Percentiles rank a stretch among this genome's conserved stretches.
phyloP scores from a whole-genome alignment of 2,113 vertebrate species.

The Pterophyllum scalare region DNA sequence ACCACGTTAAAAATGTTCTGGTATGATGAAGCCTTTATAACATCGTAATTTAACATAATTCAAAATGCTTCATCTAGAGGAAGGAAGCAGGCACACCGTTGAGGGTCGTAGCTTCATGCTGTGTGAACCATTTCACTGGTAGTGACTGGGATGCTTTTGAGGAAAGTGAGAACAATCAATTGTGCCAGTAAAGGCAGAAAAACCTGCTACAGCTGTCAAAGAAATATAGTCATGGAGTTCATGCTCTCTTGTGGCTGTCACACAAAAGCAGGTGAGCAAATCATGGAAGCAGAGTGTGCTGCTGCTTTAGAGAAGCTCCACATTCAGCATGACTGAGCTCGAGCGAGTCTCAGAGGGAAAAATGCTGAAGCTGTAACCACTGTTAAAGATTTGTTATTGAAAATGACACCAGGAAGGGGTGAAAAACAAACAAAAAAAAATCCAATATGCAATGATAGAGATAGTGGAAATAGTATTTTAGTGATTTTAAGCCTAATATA shows the following conservation, averaged over 20 bases:
- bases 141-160: constrained; percentile 10
- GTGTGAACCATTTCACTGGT: background rate
- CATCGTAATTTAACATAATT: constrained; percentile 8
- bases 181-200: background rate
- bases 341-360: background rate
- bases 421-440: background rate
- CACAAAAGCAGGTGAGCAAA: background rate
- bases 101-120: background rate
- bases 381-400: background rate
- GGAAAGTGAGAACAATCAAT: background rate
- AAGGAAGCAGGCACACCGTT: constrained; percentile 4
- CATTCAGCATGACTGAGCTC: background rate
- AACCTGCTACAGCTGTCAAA: background rate
- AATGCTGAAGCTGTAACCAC: background rate
- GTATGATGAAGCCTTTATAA: constrained; percentile 13
- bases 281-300: background rate
- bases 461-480: background rate
- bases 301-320: constrained; percentile 16
- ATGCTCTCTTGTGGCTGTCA: background rate
- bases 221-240: background rate
- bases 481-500: background rate
- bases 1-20: constrained; percentile 21
- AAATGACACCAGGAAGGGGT: background rate
- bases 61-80: constrained; percentile 27
- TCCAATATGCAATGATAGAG: background rate